Evolutionary conservation across 2,113 vertebrate species (phyloP), one percentile per base, ranked within the genome.

Genomic region (Erythrocebus patas): DNA sequence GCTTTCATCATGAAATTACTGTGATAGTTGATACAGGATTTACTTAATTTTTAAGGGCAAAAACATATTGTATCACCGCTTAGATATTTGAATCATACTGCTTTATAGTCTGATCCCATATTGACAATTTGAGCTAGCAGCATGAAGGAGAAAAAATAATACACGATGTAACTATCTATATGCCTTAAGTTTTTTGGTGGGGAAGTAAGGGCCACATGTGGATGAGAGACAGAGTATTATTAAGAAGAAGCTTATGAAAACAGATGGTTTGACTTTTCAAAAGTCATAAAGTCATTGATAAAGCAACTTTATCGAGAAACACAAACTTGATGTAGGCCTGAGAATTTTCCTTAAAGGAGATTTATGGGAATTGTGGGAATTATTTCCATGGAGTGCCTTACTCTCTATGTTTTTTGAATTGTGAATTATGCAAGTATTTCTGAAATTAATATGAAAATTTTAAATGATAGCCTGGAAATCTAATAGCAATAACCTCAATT

Each of bases 331-430:
- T 61, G 2, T 78, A 38, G 55, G 6, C 6, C 72, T 90, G 57
- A 68, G 32, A 86, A 64, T 87, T 78, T 92, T 90, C 64, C 40
- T 93, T 25, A 91, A 57, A 55, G 38, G 18, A 59, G 3, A 38
- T 85, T 89, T 97, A 82, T 1, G 61, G 25, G 61, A 81, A 9
- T 92, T 0, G 22, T 85, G n/a, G 35, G 6, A 93, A 83, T 91
- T 64, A 70, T 95, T 85, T 98, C 68, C 61, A 96, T 70, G 38
- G 89, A 84, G 73, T 94, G n/a, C 4, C 6, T 94, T 78, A 27
- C 73, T 16, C 30, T 91, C 27, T 61, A 0, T 91, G 86, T 55
- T 1, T 8, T 12, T 95, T 86, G 70, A 79, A 92, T 30, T 95
- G 40, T 70, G 27, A 59, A 89, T 95, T 75, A 83, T 11, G 70